Evolutionary conservation across 2,888 invertebrate species (phyloP).

Genomic region (Campopleginae sp.): DNA sequence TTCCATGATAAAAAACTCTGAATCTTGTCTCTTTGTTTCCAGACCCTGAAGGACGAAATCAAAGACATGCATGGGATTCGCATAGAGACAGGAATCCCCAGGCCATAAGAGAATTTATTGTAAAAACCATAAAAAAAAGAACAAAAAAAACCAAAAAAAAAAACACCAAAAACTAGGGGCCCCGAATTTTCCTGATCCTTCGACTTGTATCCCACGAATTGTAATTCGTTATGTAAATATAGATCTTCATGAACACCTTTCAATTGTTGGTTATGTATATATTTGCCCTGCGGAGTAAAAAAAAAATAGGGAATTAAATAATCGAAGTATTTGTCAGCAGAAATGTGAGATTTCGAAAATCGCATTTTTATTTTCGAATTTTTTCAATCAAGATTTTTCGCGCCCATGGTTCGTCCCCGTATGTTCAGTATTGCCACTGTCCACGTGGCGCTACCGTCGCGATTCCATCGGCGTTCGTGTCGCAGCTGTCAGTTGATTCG

Average conservation of each 20-base stretch:
- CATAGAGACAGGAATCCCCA: conserved; percentile 87
- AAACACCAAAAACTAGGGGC: conserved; percentile 18
- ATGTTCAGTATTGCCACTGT: neutral
- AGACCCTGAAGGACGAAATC: conserved; percentile 90
- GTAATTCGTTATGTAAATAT: conserved; percentile 6
- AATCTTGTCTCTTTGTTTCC: conserved; percentile 70
- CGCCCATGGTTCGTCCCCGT: neutral
- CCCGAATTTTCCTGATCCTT: neutral
- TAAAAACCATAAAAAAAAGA: neutral
- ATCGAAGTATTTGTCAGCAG: neutral
- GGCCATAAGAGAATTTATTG: conserved; percentile 29
- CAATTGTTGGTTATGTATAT: conserved; percentile 48
- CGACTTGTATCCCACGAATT: conserved; percentile 9
- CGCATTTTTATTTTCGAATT: no score
- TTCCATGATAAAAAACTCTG: no score
- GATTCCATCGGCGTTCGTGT: neutral
- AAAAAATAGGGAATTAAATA: neutral
- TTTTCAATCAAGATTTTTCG: neutral
- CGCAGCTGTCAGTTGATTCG: neutral
- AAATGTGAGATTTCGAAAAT: neutral
- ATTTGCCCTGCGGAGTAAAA: conserved; percentile 40
- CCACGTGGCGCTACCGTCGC: neutral
- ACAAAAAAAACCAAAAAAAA: neutral
- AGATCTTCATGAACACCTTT: neutral
- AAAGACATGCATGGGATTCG: conserved; percentile 93